Evolutionary conservation across 1,140 invertebrate species (phyloP), one percentile per base, ranked within the genome.

Genomic region (Popillia japonica): DNA sequence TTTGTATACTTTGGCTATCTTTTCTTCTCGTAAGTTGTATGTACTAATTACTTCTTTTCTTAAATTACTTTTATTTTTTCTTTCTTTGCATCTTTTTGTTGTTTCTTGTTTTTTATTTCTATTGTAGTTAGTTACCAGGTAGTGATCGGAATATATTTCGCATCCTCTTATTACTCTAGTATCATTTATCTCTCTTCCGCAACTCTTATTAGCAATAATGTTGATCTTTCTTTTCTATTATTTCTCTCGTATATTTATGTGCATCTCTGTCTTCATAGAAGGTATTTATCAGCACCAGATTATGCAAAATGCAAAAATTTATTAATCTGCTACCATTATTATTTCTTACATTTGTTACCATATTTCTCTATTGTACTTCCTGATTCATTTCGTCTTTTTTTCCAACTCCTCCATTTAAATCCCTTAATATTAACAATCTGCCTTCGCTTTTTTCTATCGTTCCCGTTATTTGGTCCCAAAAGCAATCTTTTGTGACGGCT

Each of bases 131-230:
- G 17, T n/a, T 40, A 75, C 42, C 22, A 82, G 48, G 41, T 61
- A 78, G 73, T 82, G 80, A 75, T 81, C 80, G 55, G 78, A 78
- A 17, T 78, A 72, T 74, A 81, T 78, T 72, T 82, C 80, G 17
- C 17, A 55, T 64, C 77, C 78, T 74, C 78, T 82, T 42, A 55
- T 75, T 22, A 82, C 80, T 79, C 75, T 76, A 42, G 72, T 73
- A 59, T 80, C 78, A 72, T 72, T 74, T 22, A 79, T 64, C 27
- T 75, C 40, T 34, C 20, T 72, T 27, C 40, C 64, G 27, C 59
- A 27, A 64, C 48, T 68, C 78, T 72, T 79, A 68, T 78, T 77
- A 11, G 76, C 61, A 64, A 81, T 78, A 40, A 78, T 74, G 74
- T 79, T 41, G 78, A 79, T 78, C 81, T 76, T 80, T 34, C 78